phyloP scores from a whole-genome alignment of 2,113 vertebrate genomes.

The Dinomys branickii region DNA sequence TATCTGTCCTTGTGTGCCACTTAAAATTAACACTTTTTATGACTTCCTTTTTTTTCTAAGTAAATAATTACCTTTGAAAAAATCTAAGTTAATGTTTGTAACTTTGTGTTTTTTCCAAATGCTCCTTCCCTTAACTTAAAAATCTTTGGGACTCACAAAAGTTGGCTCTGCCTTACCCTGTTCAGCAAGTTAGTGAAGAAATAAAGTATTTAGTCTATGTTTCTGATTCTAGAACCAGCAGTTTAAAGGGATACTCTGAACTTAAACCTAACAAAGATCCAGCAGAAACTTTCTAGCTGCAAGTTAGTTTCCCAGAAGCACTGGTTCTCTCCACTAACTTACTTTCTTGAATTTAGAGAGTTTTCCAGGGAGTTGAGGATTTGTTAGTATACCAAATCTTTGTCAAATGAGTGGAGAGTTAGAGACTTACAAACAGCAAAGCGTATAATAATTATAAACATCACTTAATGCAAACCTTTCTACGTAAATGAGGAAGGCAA shows the following conservation, averaged over 20 bases:
- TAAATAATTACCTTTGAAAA: constrained; percentile 3
- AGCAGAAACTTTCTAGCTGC: not conserved
- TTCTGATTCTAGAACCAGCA: not conserved
- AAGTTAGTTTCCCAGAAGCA: not conserved
- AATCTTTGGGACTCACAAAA: not conserved
- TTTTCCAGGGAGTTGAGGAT: not conserved
- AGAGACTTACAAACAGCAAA: not conserved
- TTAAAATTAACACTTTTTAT: not conserved
- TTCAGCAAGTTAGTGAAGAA: not conserved
- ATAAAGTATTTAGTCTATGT: not conserved
- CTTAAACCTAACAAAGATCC: not conserved
- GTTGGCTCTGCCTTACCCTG: not conserved
- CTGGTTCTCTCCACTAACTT: not conserved
- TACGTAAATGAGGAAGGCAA: not conserved
- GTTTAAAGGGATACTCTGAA: not conserved
- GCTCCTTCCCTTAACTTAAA: not conserved
- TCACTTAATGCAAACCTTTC: not conserved
- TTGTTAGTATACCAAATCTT: not conserved
- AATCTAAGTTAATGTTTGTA: not conserved
- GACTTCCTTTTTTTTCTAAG: not conserved
- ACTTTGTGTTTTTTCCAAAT: not conserved
- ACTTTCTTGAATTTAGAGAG: not conserved
- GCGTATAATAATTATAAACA: not conserved
- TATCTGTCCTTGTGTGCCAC: not conserved
- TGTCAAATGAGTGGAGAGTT: not conserved